These are phyloP conservation scores for Ernsta delagoae DNA, from an alignment of 2,888 invertebrate genomes.

Conservation along the genomic window DNA sequence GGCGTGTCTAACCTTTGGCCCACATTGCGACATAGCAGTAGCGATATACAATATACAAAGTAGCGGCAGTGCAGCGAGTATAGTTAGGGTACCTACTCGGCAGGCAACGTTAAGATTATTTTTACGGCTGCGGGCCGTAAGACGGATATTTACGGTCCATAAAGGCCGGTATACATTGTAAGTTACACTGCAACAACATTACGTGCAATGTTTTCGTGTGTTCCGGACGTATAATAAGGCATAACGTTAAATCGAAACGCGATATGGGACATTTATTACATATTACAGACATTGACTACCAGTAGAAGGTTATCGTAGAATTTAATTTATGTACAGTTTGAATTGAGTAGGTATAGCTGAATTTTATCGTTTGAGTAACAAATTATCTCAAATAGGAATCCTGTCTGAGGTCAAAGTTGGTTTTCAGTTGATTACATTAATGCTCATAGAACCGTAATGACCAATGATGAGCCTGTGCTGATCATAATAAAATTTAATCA, in stretches of 20 bases:
- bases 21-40: background rate
- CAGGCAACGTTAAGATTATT: slow-evolving; percentile 16
- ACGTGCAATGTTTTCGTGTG: slow-evolving; percentile 23
- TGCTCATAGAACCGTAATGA: no score
- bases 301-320: no score
- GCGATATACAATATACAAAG: slow-evolving; percentile 1
- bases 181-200: slow-evolving; percentile 17
- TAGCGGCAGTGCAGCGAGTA: background rate
- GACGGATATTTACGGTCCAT: slow-evolving; percentile 28
- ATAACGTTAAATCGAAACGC: background rate
- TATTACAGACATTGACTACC: background rate
- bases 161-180: slow-evolving; percentile 27
- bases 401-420: no score
- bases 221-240: slow-evolving; percentile 11
- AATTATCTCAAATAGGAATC: no score
- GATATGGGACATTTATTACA: slow-evolving; percentile 1
- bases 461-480: no score
- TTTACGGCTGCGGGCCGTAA: slow-evolving; percentile 10
- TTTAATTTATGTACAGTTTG: no score
- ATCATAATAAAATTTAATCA: no score
- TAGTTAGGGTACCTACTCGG: background rate
- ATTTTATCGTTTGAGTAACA: no score
- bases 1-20: slow-evolving; percentile 4
- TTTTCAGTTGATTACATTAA: no score
- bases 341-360: no score